These are phyloP conservation scores for Panonychus citri DNA, from an alignment of 1,140 invertebrate genomes.

Conservation along the genomic window DNA sequence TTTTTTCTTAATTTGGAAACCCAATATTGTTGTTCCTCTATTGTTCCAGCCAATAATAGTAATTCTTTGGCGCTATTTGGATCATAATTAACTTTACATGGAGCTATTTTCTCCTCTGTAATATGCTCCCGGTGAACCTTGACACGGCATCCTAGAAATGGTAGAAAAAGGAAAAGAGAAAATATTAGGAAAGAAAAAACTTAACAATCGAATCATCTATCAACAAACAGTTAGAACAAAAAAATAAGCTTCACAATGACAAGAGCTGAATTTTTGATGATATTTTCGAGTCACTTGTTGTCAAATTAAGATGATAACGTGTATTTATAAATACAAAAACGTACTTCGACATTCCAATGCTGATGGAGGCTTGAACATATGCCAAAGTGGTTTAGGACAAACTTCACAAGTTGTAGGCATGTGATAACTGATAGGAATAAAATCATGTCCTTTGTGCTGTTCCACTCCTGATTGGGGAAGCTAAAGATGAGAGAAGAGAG, in stretches of 20 bases:
- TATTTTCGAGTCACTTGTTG: no score
- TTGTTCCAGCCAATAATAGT: constrained; percentile 51
- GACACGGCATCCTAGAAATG: constrained; percentile 55
- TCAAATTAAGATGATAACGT: neutral
- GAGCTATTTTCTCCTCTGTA: constrained; percentile 45
- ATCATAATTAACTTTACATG: constrained; percentile 69
- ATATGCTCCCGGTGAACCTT: constrained; percentile 92
- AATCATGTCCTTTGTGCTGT: constrained; percentile 81
- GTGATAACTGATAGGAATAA: constrained; percentile 83
- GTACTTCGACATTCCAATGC: constrained; percentile 83
- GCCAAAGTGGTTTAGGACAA: constrained; percentile 85
- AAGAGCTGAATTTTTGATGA: no score
- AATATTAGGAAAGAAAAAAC: neutral
- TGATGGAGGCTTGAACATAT: constrained; percentile 84
- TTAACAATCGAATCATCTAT: no score
- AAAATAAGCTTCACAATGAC: neutral
- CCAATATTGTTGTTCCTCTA: constrained; percentile 78
- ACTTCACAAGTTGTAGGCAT: constrained; percentile 95
- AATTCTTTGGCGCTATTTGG: constrained; percentile 75
- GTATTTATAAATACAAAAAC: constrained; percentile 19
- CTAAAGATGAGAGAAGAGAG: constrained; percentile 10
- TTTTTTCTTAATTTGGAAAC: constrained; percentile 66
- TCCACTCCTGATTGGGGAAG: constrained; percentile 48
- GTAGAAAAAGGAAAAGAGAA: neutral
- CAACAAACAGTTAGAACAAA: no score